Percentiles rank a stretch among this genome's conserved stretches.
phyloP scores from a whole-genome alignment of 2,888 invertebrate species.

The Agrilus mali region DNA sequence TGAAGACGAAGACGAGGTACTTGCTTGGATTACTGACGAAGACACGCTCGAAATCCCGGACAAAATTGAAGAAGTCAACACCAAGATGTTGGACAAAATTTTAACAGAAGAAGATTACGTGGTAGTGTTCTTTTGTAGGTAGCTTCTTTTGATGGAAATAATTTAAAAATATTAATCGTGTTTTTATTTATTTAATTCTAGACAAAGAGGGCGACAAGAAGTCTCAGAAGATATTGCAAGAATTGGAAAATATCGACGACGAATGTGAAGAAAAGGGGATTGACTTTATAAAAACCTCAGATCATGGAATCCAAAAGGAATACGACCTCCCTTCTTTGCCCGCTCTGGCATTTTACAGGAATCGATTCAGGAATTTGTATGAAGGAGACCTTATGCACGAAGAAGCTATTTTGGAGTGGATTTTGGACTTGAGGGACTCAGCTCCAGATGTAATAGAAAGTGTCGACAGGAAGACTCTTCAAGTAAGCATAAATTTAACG shows the following conservation, averaged over 20 bases:
- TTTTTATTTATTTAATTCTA: slow-evolving; percentile 26
- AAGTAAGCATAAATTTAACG: slow-evolving; percentile 29
- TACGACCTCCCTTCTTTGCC: slow-evolving; percentile 74
- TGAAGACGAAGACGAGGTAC: slow-evolving; percentile 81
- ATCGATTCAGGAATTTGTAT: slow-evolving; percentile 80
- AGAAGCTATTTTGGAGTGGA: slow-evolving; percentile 80
- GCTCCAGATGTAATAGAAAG: slow-evolving; percentile 83
- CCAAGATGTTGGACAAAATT: slow-evolving; percentile 81
- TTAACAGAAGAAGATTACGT: slow-evolving; percentile 77
- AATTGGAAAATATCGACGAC: slow-evolving; percentile 85
- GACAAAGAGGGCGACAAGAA: slow-evolving; percentile 85
- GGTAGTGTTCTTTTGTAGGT: slow-evolving; percentile 88
- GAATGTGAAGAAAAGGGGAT: slow-evolving; percentile 86
- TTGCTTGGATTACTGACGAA: slow-evolving; percentile 85
- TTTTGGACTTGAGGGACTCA: slow-evolving; percentile 71
- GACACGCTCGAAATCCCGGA: slow-evolving; percentile 84
- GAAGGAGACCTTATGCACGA: slow-evolving; percentile 84
- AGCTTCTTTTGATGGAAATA: not conserved
- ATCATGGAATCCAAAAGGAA: slow-evolving; percentile 75
- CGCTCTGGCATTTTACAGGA: slow-evolving; percentile 74
- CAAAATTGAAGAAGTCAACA: slow-evolving; percentile 85
- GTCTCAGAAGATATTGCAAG: slow-evolving; percentile 75
- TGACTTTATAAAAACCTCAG: slow-evolving; percentile 84
- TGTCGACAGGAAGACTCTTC: slow-evolving; percentile 80
- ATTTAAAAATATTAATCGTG: not conserved